These are phyloP conservation scores for Palythoa grandiflora DNA, from an alignment of 92 coral and sea anemone genomes.

Conservation along the genomic window DNA sequence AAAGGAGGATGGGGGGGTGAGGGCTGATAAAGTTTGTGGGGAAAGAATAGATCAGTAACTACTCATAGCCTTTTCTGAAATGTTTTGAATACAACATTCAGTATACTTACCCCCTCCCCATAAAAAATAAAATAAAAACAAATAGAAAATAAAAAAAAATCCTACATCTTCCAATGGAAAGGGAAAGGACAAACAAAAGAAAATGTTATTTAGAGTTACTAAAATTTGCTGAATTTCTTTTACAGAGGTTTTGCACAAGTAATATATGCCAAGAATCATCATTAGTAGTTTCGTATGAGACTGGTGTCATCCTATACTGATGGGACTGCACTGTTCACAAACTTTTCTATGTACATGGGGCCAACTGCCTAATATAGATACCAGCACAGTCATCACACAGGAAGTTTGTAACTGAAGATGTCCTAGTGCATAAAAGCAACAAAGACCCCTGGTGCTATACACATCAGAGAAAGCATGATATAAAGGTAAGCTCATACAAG, in stretches of 20 bases:
- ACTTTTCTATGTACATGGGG: background rate
- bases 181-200: conserved; percentile 11
- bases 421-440: background rate
- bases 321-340: background rate
- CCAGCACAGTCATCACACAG: conserved; percentile 1
- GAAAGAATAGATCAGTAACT: conserved; percentile 15
- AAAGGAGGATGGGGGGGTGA: background rate
- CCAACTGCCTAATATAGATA: background rate
- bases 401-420: conserved; percentile 7
- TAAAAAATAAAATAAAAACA: conserved; percentile 13
- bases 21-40: conserved; percentile 1
- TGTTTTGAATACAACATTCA: background rate
- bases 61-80: conserved; percentile 17
- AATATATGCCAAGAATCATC: conserved; percentile 10
- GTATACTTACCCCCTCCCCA: conserved; percentile 18
- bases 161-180: conserved; percentile 15
- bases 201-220: conserved; percentile 10
- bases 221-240: conserved; percentile 18
- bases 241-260: conserved; percentile 2
- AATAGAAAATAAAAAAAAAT: conserved; percentile 11
- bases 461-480: too few relatives aligned
- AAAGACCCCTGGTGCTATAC: too few relatives aligned
- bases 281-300: background rate
- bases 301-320: background rate
- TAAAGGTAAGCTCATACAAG: conserved; percentile 21